A percentile compares a stretch with the other conserved stretches of the same genome.
phyloP scores from a whole-genome alignment of 2,888 invertebrate species.

The Aromia moschata region DNA sequence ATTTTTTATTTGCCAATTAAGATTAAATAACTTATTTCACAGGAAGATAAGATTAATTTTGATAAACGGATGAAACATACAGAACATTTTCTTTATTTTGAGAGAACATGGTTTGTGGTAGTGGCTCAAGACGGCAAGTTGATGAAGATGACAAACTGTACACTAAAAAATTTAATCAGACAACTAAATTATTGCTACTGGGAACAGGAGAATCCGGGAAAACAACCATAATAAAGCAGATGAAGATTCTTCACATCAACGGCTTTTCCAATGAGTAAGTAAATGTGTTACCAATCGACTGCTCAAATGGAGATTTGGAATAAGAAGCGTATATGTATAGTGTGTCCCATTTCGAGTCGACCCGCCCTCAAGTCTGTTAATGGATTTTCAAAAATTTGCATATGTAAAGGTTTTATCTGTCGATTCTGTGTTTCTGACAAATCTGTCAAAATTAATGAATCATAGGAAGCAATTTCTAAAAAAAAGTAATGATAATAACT shows the following conservation, averaged over 20 bases:
- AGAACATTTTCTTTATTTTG: background rate
- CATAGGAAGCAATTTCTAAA: too few relatives aligned
- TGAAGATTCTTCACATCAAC: constrained; percentile 84
- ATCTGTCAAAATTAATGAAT: too few relatives aligned
- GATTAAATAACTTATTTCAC: constrained; percentile 15
- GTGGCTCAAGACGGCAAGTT: constrained; percentile 24
- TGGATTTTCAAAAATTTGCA: too few relatives aligned
- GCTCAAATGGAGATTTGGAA: too few relatives aligned
- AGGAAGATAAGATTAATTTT: constrained; percentile 14
- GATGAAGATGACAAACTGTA: constrained; percentile 44
- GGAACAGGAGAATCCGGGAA: constrained; percentile 86
- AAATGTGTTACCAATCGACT: too few relatives aligned
- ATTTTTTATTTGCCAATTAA: constrained; percentile 23
- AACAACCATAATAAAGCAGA: constrained; percentile 87
- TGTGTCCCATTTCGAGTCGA: too few relatives aligned
- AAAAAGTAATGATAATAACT: too few relatives aligned
- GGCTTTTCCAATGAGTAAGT: constrained; percentile 78
- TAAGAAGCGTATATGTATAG: too few relatives aligned
- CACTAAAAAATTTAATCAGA: constrained; percentile 51
- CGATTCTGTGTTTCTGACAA: too few relatives aligned
- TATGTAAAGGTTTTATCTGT: too few relatives aligned
- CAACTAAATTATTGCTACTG: constrained; percentile 70
- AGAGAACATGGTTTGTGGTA: constrained; percentile 35
- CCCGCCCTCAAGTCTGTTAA: too few relatives aligned
- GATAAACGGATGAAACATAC: background rate